phyloP scores from a whole-genome alignment of 2,888 invertebrate species.

The Epistrophella euchroma region DNA sequence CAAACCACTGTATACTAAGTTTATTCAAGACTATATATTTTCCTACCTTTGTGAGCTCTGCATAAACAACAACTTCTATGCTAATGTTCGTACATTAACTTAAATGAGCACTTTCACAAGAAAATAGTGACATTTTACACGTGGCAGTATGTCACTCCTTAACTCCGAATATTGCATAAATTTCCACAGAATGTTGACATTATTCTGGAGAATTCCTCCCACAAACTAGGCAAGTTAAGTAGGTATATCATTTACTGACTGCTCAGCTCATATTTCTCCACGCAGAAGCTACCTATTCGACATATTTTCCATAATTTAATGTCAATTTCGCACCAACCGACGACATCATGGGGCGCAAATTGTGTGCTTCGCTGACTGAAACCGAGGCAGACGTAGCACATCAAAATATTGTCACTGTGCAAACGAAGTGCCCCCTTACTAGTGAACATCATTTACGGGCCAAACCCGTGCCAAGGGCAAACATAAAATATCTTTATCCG shows the following conservation, averaged over 20 bases:
- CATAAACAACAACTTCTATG: constrained; percentile 28
- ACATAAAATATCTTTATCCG: background rate
- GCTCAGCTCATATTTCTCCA: constrained; percentile 55
- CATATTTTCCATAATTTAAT: constrained; percentile 64
- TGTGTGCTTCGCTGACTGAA: background rate
- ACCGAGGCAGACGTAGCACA: background rate
- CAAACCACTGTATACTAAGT: background rate
- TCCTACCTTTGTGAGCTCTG: background rate
- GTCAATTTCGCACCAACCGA: constrained; percentile 4
- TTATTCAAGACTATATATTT: background rate
- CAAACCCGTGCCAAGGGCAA: constrained; percentile 21
- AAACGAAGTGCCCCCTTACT: constrained; percentile 13
- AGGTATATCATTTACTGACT: constrained; percentile 45
- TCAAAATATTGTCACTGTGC: constrained; percentile 11
- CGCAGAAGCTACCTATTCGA: constrained; percentile 54
- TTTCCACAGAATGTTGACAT: constrained; percentile 56
- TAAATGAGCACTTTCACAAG: background rate
- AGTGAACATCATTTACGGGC: constrained; percentile 5
- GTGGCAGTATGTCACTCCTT: constrained; percentile 26
- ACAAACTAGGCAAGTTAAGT: constrained; percentile 43
- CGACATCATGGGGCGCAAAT: background rate
- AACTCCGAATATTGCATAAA: constrained; percentile 57
- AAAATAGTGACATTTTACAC: constrained; percentile 26
- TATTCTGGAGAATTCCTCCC: constrained; percentile 41
- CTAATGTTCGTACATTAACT: constrained; percentile 14